These are phyloP conservation scores for Hylyphantes graminicola DNA, from an alignment of 1,140 invertebrate genomes.

Conservation along the genomic window DNA sequence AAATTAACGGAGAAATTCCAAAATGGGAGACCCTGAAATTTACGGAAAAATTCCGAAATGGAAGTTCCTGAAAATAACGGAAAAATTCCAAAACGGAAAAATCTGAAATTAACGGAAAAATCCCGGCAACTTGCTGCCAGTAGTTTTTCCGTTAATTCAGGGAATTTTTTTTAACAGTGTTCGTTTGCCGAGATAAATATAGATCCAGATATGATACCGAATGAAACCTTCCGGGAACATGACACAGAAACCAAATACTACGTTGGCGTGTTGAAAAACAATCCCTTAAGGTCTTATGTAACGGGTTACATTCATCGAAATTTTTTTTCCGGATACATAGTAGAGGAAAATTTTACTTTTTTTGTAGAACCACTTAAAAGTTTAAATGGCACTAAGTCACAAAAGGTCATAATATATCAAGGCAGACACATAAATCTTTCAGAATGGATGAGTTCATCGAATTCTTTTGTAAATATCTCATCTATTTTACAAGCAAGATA, in stretches of 20 bases:
- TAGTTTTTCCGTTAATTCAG: too few relatives aligned
- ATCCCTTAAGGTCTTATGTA: background rate
- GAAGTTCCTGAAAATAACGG: too few relatives aligned
- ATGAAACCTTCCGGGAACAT: background rate
- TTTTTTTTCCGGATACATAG: conserved; percentile 10
- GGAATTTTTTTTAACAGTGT: too few relatives aligned
- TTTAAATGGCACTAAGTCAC: background rate
- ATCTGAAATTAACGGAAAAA: too few relatives aligned
- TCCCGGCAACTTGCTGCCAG: too few relatives aligned
- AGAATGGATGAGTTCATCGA: background rate
- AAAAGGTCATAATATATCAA: conserved; percentile 27
- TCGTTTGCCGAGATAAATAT: background rate
- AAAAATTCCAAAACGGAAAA: too few relatives aligned
- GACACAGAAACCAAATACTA: background rate
- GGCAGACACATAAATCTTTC: background rate
- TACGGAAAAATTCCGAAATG: too few relatives aligned
- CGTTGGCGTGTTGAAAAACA: background rate
- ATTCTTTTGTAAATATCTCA: background rate
- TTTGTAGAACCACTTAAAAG: conserved; percentile 13
- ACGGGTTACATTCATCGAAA: conserved; percentile 18
- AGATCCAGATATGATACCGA: background rate
- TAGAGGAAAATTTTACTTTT: background rate
- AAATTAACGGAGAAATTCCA: too few relatives aligned
- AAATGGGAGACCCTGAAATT: too few relatives aligned
- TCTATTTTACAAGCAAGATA: background rate